These are phyloP conservation scores for Zaprionus vittiger DNA, from an alignment of 1,140 invertebrate genomes.

Conservation along the genomic window DNA sequence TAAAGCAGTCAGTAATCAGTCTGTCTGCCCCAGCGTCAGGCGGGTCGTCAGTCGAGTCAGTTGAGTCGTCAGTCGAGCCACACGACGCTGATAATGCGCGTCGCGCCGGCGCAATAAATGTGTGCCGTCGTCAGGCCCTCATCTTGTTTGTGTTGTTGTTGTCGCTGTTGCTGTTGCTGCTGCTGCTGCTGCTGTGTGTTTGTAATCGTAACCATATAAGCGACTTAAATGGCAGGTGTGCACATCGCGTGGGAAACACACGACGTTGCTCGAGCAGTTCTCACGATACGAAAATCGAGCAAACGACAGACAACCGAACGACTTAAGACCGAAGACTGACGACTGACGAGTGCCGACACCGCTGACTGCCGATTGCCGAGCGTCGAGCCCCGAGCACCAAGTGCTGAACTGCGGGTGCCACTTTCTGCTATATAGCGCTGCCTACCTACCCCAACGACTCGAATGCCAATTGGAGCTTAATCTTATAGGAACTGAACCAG, in stretches of 20 bases:
- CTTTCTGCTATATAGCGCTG: conserved; percentile 18
- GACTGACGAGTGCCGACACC: conserved; percentile 25
- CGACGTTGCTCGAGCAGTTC: conserved; percentile 82
- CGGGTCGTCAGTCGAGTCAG: conserved; percentile 22
- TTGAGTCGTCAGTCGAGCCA: conserved; percentile 59
- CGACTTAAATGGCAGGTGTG: conserved; percentile 84
- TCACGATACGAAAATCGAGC: conserved; percentile 84
- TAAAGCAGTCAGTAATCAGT: conserved; percentile 73
- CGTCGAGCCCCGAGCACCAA: conserved; percentile 17
- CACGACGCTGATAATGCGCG: conserved; percentile 79
- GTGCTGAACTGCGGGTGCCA: conserved; percentile 52
- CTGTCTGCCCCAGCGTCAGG: conserved; percentile 30
- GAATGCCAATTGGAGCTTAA: conserved; percentile 34
- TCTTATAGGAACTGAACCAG: conserved; percentile 15
- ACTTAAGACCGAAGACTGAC: conserved; percentile 38
- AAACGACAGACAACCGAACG: conserved; percentile 43
- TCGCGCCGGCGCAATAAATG: conserved; percentile 81
- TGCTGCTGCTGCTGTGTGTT: conserved; percentile 46
- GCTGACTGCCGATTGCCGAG: conserved; percentile 34
- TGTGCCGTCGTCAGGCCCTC: conserved; percentile 72
- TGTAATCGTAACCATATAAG: conserved; percentile 83
- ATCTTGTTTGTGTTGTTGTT: conserved; percentile 50
- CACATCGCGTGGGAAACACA: conserved; percentile 84
- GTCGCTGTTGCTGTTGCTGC: conserved; percentile 42
- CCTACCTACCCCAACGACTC: conserved; percentile 42